Percentiles rank a stretch among this genome's conserved stretches.
Evolutionary conservation across 2,113 vertebrate genomes (phyloP).

Genomic region (Uropsilus gracilis): DNA sequence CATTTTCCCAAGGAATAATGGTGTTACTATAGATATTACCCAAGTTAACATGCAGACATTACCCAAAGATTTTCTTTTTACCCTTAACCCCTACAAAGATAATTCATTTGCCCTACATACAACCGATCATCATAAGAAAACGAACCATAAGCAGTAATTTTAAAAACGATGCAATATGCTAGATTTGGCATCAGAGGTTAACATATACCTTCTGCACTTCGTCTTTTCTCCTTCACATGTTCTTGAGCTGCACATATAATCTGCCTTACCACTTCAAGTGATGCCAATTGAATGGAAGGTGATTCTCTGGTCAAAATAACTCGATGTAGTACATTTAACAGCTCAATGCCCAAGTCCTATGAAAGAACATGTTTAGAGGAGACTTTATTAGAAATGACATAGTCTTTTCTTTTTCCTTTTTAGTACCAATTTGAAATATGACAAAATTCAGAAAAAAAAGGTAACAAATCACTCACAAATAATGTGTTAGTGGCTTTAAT

Average conservation of each 20-base stretch:
- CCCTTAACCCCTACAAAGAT: no score
- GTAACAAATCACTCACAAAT: background rate
- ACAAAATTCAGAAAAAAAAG: slow-evolving; percentile 31
- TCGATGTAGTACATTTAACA: slow-evolving; percentile 94
- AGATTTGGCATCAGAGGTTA: background rate
- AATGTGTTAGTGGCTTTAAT: background rate
- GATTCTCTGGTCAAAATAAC: slow-evolving; percentile 95
- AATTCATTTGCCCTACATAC: background rate
- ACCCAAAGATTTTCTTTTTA: background rate
- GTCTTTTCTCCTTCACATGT: slow-evolving; percentile 93
- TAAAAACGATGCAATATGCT: background rate
- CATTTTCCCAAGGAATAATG: background rate
- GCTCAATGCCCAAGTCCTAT: slow-evolving; percentile 93
- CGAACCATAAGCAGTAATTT: background rate
- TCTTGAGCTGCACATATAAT: slow-evolving; percentile 93
- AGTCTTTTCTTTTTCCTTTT: background rate
- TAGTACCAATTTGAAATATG: background rate
- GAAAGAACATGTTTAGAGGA: slow-evolving; percentile 65
- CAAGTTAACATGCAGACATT: background rate
- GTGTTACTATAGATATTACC: background rate
- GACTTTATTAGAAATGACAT: background rate
- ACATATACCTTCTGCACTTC: slow-evolving; percentile 93
- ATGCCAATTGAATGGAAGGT: slow-evolving; percentile 89
- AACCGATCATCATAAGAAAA: background rate
- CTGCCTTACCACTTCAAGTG: slow-evolving; percentile 91